Evolutionary conservation across 2,113 vertebrate genomes (phyloP), one percentile per base, ranked within the genome.

Genomic region (Oryzias celebensis): DNA sequence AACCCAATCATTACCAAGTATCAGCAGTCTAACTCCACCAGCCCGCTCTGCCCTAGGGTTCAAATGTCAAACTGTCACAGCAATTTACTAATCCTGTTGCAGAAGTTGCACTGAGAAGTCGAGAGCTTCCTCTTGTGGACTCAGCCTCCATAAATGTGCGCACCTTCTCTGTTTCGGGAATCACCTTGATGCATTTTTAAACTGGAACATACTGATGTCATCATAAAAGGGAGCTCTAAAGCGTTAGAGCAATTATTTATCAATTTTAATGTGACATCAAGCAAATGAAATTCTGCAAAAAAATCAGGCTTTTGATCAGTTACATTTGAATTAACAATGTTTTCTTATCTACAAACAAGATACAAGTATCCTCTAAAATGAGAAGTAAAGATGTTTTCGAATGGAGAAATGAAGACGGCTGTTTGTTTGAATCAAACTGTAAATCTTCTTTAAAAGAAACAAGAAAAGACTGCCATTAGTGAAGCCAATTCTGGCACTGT

Each of bases 11-110:
- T 60, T 24, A 75, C 57, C 52, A 58, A 68, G 70, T 60, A 75
- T 73, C 73, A 76, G 41, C 44, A 23, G 58, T 52, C 60, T 62
- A 57, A 78, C 78, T 79, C 72, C 49, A 55, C 65, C 73, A 77
- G 74, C 76, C 45, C 26, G 60, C 62, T 71, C 58, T 53, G 73
- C 73, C 83, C 75, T n/a, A 28, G 63, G 81, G 83, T 85, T 88
- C 78, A 89, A 82, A 87, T 84, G 81, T 85, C 79, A 84, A 64
- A 52, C 64, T 82, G 82, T 84, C 84, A 84, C 65, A 77, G 81
- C 65, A 52, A 80, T 85, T 86, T 78, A 58, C 71, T 73, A 74
- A 84, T 81, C 75, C 76, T 48, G 50, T 24, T 73, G 64, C 79
- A 73, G 65, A 79, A 67, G 77, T 67, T 75, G 65, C 24, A 16